phyloP scores from a whole-genome alignment of 2,113 vertebrate species.

The Petrocephalus microphthalmus region DNA sequence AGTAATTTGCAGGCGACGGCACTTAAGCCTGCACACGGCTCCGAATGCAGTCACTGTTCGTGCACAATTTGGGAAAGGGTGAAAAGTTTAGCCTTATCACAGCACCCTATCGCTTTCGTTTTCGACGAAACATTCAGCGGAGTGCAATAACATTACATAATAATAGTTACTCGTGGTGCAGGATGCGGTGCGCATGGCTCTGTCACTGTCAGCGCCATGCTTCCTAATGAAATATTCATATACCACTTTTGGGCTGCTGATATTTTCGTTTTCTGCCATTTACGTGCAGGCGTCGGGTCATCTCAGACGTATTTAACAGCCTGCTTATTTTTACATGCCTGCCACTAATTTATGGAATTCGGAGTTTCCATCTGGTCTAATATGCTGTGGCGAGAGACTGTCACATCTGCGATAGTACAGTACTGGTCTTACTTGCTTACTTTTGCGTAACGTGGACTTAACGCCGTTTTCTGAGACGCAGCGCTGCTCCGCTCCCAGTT shows the following conservation, averaged over 20 bases:
- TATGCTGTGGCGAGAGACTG: not conserved
- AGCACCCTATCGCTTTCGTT: not conserved
- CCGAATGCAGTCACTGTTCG: not conserved
- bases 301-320: not conserved
- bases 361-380: not conserved
- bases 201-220: not conserved
- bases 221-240: not conserved
- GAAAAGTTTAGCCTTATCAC: not conserved
- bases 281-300: not conserved
- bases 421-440: not conserved
- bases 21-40: not conserved
- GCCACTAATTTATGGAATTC: not conserved
- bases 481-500: not conserved
- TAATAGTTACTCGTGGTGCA: not conserved
- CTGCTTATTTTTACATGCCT: not conserved
- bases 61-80: not conserved
- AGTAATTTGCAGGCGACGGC: not conserved
- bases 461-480: not conserved
- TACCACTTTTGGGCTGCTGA: not conserved
- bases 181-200: not conserved
- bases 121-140: not conserved
- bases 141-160: constrained; percentile 14
- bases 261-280: not conserved
- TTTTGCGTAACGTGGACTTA: not conserved
- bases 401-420: not conserved